Evolutionary conservation across 2,113 vertebrate genomes (phyloP).

Genomic region (Heptranchias perlo): DNA sequence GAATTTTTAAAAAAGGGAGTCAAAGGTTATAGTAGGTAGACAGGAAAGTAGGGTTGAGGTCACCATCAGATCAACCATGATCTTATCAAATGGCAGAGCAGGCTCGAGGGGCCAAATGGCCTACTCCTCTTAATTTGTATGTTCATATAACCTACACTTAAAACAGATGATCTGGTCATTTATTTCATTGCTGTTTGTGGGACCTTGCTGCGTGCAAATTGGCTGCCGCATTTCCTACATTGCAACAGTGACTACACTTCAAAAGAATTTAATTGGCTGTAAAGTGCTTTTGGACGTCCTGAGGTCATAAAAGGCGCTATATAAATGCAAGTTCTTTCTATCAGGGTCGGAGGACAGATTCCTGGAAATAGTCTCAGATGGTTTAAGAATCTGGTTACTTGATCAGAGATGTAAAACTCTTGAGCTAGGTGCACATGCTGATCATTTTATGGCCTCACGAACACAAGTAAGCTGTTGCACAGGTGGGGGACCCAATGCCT

Average conservation of each 20-base stretch:
- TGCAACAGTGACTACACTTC: background rate
- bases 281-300: background rate
- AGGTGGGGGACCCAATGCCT: background rate
- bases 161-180: background rate
- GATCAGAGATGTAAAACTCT: background rate
- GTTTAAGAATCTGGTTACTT: background rate
- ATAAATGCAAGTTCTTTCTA: background rate
- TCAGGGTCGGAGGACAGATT: too few species aligned
- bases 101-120: too few species aligned
- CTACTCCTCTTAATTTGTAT: too few species aligned
- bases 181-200: background rate
- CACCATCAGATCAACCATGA: too few species aligned
- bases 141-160: too few species aligned
- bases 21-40: too few species aligned
- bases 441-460: too few species aligned
- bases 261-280: background rate
- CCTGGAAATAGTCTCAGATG: background rate
- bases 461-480: too few species aligned
- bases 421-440: too few species aligned
- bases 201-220: background rate
- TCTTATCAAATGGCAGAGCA: too few species aligned
- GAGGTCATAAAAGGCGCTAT: background rate
- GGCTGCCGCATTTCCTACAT: background rate
- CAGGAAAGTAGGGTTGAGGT: too few species aligned
- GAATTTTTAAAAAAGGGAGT: too few species aligned